Conservation (phyloP, 2,888 invertebrate species). For the Callyntrura guangdongensis region DNA sequence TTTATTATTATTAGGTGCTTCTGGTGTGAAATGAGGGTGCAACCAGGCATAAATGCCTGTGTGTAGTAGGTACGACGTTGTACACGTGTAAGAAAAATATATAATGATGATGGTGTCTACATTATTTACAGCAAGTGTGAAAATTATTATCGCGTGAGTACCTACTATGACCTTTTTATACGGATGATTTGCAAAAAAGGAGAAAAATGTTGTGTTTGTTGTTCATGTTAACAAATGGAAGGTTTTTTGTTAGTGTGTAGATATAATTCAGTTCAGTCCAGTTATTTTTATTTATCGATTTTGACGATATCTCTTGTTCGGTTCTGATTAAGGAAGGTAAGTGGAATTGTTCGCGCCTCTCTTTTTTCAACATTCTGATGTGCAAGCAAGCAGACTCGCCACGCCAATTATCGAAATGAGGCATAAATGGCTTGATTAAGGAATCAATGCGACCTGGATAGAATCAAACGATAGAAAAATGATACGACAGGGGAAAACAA, state of each 20-base stretch:
- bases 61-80: background rate
- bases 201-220: slow-evolving; percentile 6
- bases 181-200: slow-evolving; percentile 34
- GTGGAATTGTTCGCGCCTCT: background rate
- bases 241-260: background rate
- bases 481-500: no score
- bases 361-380: background rate
- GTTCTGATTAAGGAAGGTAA: slow-evolving; percentile 38
- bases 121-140: slow-evolving; percentile 38
- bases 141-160: slow-evolving; percentile 55
- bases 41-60: background rate
- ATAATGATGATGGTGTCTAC: background rate
- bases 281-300: slow-evolving; percentile 54
- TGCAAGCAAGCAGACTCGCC: no score
- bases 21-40: background rate
- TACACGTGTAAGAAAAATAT: background rate
- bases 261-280: background rate
- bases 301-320: slow-evolving; percentile 46
- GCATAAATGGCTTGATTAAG: no score
- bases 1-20: slow-evolving; percentile 16
- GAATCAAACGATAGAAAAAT: no score
- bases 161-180: slow-evolving; percentile 37
- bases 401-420: no score
- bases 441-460: no score
- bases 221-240: background rate